Evolutionary conservation across 2,888 invertebrate species (phyloP), one percentile per base, ranked within the genome.

Genomic region (Calliphora vomitoria): DNA sequence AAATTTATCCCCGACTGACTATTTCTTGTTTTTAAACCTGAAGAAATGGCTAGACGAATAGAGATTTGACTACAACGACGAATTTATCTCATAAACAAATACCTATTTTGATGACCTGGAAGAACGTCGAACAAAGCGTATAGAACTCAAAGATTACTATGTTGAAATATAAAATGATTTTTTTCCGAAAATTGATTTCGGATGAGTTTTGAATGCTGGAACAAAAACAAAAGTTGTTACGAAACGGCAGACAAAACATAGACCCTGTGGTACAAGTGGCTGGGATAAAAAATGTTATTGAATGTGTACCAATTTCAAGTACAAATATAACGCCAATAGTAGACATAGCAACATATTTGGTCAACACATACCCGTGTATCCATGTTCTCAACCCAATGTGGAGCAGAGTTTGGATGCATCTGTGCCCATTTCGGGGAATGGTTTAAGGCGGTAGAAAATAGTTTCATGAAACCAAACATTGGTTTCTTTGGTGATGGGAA

Each of bases 221-320:
- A 92, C 95, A 95, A n/a, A 95, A 97, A 89, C 95, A 95, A 41
- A 96, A 97, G 92, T 94, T 98, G 18, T 93, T 98, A 89, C 94
- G 98, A 62, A 98, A 98, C 93, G 98, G 98, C 93, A 97, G 98
- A 0, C 98, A 98, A 94, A 98, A 98, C 92, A 98, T 98, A 85
- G 98, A 98, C 91, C 98, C 98, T 0, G 93, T 98, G 88, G 98
- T 98, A 93, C 96, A 97, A 90, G 96, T 97, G n/a, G 97, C 97
- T 38, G 97, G 97, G 31, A 98, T 98, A 84, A 94, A 96, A 85
- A 95, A 95, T 89, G 96, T 98, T 11, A 96, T 98, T 58, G 97
- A 98, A 93, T 98, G 98, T 93, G n/a, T n/a, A n/a, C 97, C 89
- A 95, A 95, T 88, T 98, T 98, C 93, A 95, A 95, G 88, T 95